These are phyloP conservation scores for Zosterops japonicus DNA, from an alignment of 2,113 vertebrate genomes.

Conservation along the genomic window DNA sequence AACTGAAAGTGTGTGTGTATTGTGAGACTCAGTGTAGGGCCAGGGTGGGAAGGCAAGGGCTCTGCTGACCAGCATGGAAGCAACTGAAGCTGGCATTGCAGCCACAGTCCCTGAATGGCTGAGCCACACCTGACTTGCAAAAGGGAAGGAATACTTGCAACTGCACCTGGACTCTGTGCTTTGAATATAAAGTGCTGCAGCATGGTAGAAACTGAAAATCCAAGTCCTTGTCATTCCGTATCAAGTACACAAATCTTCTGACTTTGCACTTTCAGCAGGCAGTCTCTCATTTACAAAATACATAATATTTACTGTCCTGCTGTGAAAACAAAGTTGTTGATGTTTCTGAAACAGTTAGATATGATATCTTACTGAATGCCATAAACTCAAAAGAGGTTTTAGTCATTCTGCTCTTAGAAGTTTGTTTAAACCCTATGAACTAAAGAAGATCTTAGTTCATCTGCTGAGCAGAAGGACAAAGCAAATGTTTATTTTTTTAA, in stretches of 20 bases:
- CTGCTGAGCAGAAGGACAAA: background rate
- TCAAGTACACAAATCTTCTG: background rate
- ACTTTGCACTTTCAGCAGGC: background rate
- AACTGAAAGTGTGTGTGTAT: background rate
- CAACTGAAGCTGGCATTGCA: background rate
- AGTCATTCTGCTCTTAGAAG: background rate
- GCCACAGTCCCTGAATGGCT: background rate
- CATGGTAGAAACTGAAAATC: background rate
- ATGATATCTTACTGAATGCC: background rate
- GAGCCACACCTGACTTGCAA: background rate
- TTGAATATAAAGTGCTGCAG: background rate
- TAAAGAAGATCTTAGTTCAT: background rate
- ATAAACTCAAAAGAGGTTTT: background rate
- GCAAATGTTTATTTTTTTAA: background rate
- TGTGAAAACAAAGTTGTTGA: background rate
- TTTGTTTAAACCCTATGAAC: background rate
- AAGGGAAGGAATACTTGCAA: background rate
- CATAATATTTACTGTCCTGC: background rate
- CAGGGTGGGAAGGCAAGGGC: background rate
- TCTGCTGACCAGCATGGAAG: background rate
- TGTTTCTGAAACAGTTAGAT: background rate
- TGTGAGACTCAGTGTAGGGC: background rate
- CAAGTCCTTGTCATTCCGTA: background rate
- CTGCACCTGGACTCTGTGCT: background rate
- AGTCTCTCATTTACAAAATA: background rate